Evolutionary conservation across 1,140 invertebrate genomes (phyloP), one percentile per base, ranked within the genome.

Genomic region (Procambarus virginalis): DNA sequence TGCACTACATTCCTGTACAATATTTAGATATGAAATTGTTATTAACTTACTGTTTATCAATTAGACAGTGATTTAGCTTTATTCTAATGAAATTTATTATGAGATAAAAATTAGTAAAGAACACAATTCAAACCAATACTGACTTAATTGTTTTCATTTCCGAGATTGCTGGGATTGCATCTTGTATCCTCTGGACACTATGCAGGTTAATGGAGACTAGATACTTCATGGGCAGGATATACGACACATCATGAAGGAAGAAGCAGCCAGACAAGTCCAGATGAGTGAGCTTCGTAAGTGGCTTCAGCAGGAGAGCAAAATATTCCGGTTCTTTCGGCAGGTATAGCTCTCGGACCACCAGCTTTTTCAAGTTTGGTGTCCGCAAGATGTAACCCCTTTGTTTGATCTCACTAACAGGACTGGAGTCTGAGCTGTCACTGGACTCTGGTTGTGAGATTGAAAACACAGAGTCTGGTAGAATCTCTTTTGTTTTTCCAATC

Each of bases 231-330:
- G 95, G 94, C 20, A 95, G 94, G 51, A 96, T 93, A 70, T 95
- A 95, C 86, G 95, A 94, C 49, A 96, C 94, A 94, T 95, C 93
- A 70, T 94, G 95, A 45, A 95, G 93, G 85, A 95, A 94, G 89
- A 94, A 94, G 93, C 96, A 97, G 90, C 96, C 95, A 0, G 97
- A 97, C 75, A 98, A 94, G 93, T 98, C 97, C 70, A 98, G 94
- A 93, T 97, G 95, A 46, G 95, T 96, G 17, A 98, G 93, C 73
- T 96, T 95, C 8, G 94, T 93, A 58, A 97, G 92, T 45, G 96
- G 94, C 82, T 94, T 94, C 49, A 96, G 92, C 6, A 97, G 93
- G 8, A 96, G 91, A 60, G 95, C 91, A 78, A 95, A 95, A 91
- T 94, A 94, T 89, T 95, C 95, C 84, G 95, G 94, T 2, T 94